These are phyloP conservation scores for Protonemura montana DNA, from an alignment of 2,888 invertebrate genomes.

Conservation along the genomic window DNA sequence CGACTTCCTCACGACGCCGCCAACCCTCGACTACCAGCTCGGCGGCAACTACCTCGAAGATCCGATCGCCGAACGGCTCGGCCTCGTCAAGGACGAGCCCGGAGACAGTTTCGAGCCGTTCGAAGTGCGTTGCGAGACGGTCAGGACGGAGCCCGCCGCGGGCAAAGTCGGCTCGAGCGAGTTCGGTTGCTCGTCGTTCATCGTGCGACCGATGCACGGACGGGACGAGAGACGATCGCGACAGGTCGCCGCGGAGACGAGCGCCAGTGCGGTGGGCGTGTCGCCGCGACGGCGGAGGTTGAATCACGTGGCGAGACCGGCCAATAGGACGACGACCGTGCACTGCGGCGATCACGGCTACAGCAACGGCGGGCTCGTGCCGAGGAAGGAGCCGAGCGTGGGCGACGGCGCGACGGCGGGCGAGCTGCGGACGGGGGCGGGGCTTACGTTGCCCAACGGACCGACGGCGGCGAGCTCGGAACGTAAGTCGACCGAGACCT, in stretches of 20 bases:
- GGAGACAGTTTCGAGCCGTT: background rate
- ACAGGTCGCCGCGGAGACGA: background rate
- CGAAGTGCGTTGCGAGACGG: background rate
- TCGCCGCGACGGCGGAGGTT: background rate
- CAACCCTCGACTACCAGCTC: constrained; percentile 51
- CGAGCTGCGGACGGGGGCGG: constrained; percentile 18
- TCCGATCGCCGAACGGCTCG: constrained; percentile 31
- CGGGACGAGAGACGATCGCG: background rate
- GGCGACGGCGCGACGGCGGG: constrained; percentile 35
- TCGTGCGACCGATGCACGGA: constrained; percentile 35
- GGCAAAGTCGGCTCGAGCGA: constrained; percentile 26
- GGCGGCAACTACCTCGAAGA: constrained; percentile 43
- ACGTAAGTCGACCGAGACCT: constrained; percentile 42
- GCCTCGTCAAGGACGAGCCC: constrained; percentile 27
- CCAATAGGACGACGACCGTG: constrained; percentile 33
- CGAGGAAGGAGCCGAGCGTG: constrained; percentile 46
- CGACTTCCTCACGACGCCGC: constrained; percentile 56
- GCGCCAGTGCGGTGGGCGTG: background rate
- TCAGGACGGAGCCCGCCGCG: background rate
- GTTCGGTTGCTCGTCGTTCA: constrained; percentile 46
- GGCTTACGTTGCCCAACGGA: constrained; percentile 44
- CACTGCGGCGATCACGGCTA: constrained; percentile 41
- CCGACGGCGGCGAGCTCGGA: constrained; percentile 43
- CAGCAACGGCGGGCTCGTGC: constrained; percentile 45
- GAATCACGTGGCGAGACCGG: background rate